A percentile compares a stretch with the other conserved stretches of the same genome.
phyloP scores from a whole-genome alignment of 2,797 vertebrate genomes.

The Melanogrammus aeglefinus region DNA sequence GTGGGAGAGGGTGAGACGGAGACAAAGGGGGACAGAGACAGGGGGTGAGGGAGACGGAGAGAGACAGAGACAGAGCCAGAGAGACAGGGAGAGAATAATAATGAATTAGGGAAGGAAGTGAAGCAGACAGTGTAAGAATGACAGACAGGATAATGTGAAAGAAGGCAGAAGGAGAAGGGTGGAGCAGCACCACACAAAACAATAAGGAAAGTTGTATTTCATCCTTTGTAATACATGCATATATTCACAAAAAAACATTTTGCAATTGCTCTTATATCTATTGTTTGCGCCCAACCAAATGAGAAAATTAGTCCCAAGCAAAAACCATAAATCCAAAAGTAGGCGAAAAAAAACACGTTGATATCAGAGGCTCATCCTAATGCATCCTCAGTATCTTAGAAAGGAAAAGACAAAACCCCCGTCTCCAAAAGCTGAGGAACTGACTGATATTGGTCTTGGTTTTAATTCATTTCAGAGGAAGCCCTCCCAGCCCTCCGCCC shows the following conservation, averaged over 20 bases:
- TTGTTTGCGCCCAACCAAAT: neutral
- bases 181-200: neutral
- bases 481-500: too few relatives aligned
- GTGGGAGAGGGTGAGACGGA: neutral
- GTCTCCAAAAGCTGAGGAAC: too few relatives aligned
- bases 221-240: neutral
- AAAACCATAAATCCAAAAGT: neutral
- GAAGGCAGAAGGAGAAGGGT: neutral
- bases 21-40: slow-evolving; percentile 1
- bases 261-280: neutral
- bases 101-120: neutral
- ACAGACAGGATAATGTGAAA: neutral
- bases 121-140: neutral
- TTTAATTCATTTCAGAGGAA: too few relatives aligned
- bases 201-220: neutral
- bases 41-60: neutral
- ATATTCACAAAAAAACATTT: neutral
- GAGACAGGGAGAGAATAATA: slow-evolving; percentile 1
- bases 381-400: neutral
- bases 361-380: neutral
- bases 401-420: too few relatives aligned
- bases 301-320: neutral
- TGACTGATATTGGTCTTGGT: neutral
- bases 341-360: neutral
- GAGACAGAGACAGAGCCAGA: neutral